Evolutionary conservation across 2,113 vertebrate genomes (phyloP), one percentile per base, ranked within the genome.

Genomic region (Pterocles burchelli): DNA sequence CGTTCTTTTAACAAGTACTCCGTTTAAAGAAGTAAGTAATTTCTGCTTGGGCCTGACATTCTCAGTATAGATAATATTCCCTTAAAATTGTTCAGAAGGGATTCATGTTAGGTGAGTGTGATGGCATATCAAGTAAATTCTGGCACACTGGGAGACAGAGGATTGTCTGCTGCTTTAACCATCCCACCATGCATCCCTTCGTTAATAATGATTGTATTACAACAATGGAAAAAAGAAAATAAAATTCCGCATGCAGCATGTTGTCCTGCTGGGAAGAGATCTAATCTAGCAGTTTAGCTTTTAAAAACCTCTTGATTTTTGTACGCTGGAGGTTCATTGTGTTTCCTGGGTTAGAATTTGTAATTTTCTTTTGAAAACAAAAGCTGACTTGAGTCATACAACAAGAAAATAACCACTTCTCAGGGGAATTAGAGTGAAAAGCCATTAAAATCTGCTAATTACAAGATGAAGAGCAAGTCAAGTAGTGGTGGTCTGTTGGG

Each of bases 361-460:
- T 93, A 10, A 67, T 93, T 95, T 92, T 54, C 77, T 83, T 86
- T 46, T 54, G 22, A 93, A 96, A 94, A 52, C 71, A 80, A 75
- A 90, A 85, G 66, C 84, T 76, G 77, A 31, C 54, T 93, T 19
- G 36, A 89, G 90, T 86, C 76, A 31, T 57, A 51, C 31, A 57
- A 45, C 43, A 83, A 45, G 68, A 92, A 95, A 92, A 88, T 72
- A 84, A 71, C 38, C 3, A 10, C 4, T 9, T 63, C 80, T 84
- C 6, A 1, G 45, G 72, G 49, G 79, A 57, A 52, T 85, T 45
- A 6, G 26, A 90, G 43, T 77, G 92, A 88, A 93, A 86, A 90
- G 65, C 52, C 70, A 34, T 93, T 95, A 57, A 46, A 94, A 85
- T 77, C 90, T 84, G 65, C 52, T 96, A 86, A 90, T 96, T 81